Percentiles rank a stretch among this genome's conserved stretches.
Evolutionary conservation across 2,888 invertebrate species (phyloP).

Genomic region (Volucella inanis): DNA sequence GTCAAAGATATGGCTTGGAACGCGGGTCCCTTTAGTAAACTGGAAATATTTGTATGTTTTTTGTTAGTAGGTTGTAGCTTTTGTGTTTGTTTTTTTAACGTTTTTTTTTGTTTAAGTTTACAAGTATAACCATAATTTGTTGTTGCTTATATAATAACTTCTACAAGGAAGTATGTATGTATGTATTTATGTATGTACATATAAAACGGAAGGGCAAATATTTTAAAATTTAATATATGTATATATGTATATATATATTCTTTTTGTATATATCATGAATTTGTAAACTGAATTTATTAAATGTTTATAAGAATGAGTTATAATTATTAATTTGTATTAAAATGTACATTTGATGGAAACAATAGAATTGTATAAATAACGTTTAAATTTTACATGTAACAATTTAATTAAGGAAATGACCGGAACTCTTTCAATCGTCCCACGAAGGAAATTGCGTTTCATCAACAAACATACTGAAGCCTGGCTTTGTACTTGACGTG

Average conservation of each 20-base stretch:
- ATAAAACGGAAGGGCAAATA: constrained; percentile 75
- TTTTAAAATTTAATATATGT: constrained; percentile 72
- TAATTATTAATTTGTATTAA: constrained; percentile 75
- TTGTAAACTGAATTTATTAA: constrained; percentile 78
- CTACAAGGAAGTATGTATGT: constrained; percentile 72
- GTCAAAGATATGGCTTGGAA: constrained; percentile 63
- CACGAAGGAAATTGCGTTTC: constrained; percentile 86
- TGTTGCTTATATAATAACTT: constrained; percentile 73
- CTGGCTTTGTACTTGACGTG: constrained; percentile 79
- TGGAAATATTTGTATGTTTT: constrained; percentile 54
- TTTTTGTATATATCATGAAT: constrained; percentile 72
- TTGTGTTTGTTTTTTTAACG: constrained; percentile 21
- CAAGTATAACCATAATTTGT: constrained; percentile 70
- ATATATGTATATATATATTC: constrained; percentile 64
- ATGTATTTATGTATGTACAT: constrained; percentile 71
- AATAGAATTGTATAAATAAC: constrained; percentile 74
- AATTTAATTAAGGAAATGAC: constrained; percentile 67
- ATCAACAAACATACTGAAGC: constrained; percentile 84
- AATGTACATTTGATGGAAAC: constrained; percentile 74
- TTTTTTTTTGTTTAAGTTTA: constrained; percentile 34
- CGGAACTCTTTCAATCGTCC: constrained; percentile 85
- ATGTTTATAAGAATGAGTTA: constrained; percentile 79
- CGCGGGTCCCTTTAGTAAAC: constrained; percentile 55
- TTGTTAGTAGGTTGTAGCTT: constrained; percentile 37
- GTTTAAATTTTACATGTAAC: constrained; percentile 73